These are phyloP conservation scores for Falco rusticolus DNA, from an alignment of 2,797 vertebrate species.

Conservation along the genomic window DNA sequence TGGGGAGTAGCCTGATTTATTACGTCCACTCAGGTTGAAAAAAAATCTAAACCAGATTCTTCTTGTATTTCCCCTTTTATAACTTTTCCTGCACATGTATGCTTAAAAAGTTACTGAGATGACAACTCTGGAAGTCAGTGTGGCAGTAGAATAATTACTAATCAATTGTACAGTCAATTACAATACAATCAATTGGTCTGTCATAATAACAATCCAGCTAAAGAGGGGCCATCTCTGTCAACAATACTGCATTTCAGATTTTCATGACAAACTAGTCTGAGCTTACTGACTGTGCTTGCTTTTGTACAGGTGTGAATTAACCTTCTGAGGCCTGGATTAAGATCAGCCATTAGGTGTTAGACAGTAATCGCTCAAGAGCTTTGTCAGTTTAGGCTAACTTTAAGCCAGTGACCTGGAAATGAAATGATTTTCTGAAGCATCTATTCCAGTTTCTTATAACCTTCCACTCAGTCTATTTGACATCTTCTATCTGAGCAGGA, in stretches of 20 bases:
- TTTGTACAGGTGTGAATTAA: background rate
- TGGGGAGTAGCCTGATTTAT: background rate
- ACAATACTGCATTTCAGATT: background rate
- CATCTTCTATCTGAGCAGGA: background rate
- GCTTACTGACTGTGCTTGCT: background rate
- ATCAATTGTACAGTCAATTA: background rate
- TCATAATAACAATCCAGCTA: background rate
- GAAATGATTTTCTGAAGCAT: background rate
- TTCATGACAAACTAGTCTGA: background rate
- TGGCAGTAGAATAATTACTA: background rate
- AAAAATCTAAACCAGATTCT: background rate
- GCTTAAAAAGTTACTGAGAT: background rate
- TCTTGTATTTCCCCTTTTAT: background rate
- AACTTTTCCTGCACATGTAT: background rate
- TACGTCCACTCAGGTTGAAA: background rate
- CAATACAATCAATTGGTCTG: background rate
- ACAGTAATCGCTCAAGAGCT: background rate
- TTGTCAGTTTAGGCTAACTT: background rate
- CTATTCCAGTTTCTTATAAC: background rate
- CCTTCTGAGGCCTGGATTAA: background rate
- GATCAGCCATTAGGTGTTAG: background rate
- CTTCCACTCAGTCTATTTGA: background rate
- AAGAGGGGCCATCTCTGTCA: background rate
- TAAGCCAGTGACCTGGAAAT: background rate
- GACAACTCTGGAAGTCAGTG: background rate